phyloP scores from a whole-genome alignment of 2,888 invertebrate genomes.

The Gnatocerus cornutus region DNA sequence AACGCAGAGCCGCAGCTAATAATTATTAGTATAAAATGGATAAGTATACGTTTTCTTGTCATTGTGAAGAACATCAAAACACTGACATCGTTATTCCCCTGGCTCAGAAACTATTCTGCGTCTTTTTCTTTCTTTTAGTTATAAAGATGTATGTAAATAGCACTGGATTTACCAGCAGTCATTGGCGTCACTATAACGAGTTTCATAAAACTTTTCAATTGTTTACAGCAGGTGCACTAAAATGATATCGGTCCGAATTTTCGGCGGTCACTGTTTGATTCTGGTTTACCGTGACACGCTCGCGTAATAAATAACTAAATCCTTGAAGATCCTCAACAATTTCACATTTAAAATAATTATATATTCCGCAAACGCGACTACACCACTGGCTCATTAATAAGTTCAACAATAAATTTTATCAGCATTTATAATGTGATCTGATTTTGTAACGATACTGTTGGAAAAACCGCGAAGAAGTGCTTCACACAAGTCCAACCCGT shows the following conservation, averaged over 20 bases:
- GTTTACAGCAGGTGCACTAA: slow-evolving; percentile 26
- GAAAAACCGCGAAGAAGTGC: slow-evolving; percentile 20
- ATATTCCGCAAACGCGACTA: slow-evolving; percentile 29
- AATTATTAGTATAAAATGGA: slow-evolving; percentile 46
- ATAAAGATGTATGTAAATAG: slow-evolving; percentile 54
- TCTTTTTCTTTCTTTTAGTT: slow-evolving; percentile 55
- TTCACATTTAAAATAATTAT: slow-evolving; percentile 28
- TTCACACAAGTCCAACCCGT: slow-evolving; percentile 14
- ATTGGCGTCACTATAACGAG: slow-evolving; percentile 54
- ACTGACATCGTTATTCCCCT: slow-evolving; percentile 52
- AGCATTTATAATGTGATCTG: slow-evolving; percentile 15
- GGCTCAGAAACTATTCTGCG: slow-evolving; percentile 52
- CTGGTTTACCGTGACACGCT: slow-evolving; percentile 40
- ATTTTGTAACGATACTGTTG: slow-evolving; percentile 14
- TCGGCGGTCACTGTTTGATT: slow-evolving; percentile 31
- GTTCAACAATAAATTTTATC: slow-evolving; percentile 22
- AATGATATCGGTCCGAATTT: slow-evolving; percentile 22
- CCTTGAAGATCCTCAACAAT: slow-evolving; percentile 36
- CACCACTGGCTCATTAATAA: slow-evolving; percentile 42
- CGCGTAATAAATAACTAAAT: slow-evolving; percentile 33
- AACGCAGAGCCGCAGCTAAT: slow-evolving; percentile 47
- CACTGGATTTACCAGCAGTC: slow-evolving; percentile 56
- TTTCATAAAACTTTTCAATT: slow-evolving; percentile 45
- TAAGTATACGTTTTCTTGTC: slow-evolving; percentile 45
- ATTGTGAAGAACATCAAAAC: slow-evolving; percentile 49